Conservation (phyloP, 2,888 invertebrate species). For the Siphlonurus alternatus region DNA sequence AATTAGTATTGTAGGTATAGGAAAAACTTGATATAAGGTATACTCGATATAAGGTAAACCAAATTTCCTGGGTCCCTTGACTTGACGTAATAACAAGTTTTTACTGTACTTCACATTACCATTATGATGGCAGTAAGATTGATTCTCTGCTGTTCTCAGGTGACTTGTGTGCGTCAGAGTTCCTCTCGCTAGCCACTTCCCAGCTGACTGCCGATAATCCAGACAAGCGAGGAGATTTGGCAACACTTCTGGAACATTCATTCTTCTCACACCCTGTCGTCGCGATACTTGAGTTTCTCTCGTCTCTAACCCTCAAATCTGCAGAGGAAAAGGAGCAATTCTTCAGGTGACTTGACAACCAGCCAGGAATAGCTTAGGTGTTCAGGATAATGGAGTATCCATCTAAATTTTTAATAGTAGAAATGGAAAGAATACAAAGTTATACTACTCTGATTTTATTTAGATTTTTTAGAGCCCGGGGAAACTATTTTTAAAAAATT, state of each 20-base stretch:
- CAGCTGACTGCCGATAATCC: too few species aligned
- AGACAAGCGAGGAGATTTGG: conserved; percentile 32
- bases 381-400: neutral
- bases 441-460: too few species aligned
- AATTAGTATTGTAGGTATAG: too few species aligned
- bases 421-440: too few species aligned
- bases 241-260: conserved; percentile 46
- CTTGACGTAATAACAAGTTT: neutral
- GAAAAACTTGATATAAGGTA: too few species aligned
- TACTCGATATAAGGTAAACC: too few species aligned
- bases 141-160: conserved; percentile 38
- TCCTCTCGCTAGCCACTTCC: conserved; percentile 49
- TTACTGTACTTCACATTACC: neutral
- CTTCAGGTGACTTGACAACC: conserved; percentile 52
- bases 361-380: too few species aligned
- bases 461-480: too few species aligned
- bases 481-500: too few species aligned
- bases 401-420: too few species aligned
- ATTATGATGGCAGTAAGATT: neutral
- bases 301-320: conserved; percentile 62
- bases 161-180: conserved; percentile 49
- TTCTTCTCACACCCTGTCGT: conserved; percentile 79
- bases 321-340: conserved; percentile 61
- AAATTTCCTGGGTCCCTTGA: too few species aligned
- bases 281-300: conserved; percentile 62